phyloP scores from a whole-genome alignment of 2,113 vertebrate species.

The Kryptolebias marmoratus region DNA sequence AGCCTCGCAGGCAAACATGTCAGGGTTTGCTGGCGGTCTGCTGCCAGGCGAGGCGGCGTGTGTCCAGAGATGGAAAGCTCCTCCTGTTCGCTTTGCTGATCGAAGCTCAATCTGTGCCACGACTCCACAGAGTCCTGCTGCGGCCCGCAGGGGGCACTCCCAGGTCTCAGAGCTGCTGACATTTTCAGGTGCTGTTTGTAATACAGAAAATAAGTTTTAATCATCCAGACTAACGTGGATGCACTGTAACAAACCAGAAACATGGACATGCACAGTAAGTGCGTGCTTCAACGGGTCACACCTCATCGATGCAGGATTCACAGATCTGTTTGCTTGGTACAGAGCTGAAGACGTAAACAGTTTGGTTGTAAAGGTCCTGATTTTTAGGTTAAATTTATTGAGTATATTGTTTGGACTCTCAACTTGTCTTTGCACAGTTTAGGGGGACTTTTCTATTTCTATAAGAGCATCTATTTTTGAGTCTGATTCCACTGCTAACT shows the following conservation, averaged over 20 bases:
- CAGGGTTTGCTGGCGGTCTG: slow-evolving; percentile 20
- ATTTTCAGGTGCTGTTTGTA: slow-evolving; percentile 3
- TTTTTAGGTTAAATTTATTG: no score
- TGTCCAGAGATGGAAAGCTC: slow-evolving; percentile 20
- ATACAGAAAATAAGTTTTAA: neutral
- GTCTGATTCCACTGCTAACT: no score
- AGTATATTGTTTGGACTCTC: no score
- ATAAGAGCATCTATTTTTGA: no score
- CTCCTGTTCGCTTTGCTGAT: slow-evolving; percentile 26
- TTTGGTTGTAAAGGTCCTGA: no score
- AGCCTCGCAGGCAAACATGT: slow-evolving; percentile 30
- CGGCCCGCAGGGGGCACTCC: slow-evolving; percentile 7
- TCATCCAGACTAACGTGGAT: no score
- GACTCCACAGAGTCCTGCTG: slow-evolving; percentile 1
- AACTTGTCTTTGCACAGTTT: no score
- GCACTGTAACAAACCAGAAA: neutral
- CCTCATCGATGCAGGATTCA: no score
- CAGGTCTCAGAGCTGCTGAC: slow-evolving; percentile 15
- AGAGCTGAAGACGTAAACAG: no score
- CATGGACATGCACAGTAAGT: neutral
- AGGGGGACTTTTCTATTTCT: no score
- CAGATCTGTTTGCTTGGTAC: no score
- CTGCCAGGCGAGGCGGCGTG: slow-evolving; percentile 7
- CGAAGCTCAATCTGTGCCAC: slow-evolving; percentile 21
- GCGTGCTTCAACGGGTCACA: no score